Conservation (phyloP, 2,113 vertebrate species). For the Canis aureus region DNA sequence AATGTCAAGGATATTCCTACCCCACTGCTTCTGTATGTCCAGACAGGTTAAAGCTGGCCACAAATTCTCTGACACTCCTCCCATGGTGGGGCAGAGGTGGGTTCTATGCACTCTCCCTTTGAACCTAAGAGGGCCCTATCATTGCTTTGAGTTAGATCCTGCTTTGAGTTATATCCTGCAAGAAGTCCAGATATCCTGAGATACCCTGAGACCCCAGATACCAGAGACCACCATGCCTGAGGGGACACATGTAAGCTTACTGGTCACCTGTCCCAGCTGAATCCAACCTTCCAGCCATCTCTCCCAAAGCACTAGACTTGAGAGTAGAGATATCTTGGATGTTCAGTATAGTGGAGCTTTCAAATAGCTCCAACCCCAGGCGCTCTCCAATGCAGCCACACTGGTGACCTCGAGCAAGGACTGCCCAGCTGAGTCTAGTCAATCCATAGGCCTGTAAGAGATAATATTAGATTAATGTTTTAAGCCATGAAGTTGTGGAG, state of each 20-base stretch:
- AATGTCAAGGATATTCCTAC: background rate
- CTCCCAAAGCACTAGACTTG: background rate
- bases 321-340: background rate
- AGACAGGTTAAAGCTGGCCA: conserved; percentile 27
- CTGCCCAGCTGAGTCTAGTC: background rate
- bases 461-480: background rate
- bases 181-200: background rate
- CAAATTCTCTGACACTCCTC: background rate
- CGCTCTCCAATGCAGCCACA: background rate
- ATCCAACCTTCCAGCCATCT: background rate
- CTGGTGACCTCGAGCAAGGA: background rate
- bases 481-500: background rate
- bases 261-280: background rate
- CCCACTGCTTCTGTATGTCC: background rate
- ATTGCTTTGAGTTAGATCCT: background rate
- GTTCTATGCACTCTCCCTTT: background rate
- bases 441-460: background rate
- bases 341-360: background rate
- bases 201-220: background rate
- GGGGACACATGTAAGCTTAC: background rate
- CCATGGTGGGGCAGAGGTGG: background rate
- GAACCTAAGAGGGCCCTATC: background rate
- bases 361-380: background rate
- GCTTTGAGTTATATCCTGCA: background rate
- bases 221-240: background rate